Evolutionary conservation across 2,888 invertebrate species (phyloP), one percentile per base, ranked within the genome.

Genomic region (Drosophila mulleri): DNA sequence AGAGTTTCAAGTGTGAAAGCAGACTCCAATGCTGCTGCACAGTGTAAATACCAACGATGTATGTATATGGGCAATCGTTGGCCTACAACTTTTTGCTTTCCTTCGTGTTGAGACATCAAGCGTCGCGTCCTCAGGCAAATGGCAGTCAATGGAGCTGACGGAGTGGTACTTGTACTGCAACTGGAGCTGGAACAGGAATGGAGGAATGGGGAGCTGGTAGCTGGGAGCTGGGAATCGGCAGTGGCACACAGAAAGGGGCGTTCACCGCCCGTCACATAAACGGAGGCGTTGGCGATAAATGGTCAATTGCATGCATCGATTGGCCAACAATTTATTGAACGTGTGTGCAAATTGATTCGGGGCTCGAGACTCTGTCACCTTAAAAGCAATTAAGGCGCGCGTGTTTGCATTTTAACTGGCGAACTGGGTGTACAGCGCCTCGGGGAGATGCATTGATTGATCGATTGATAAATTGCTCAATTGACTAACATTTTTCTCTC

Each of bases 11-110:
- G 32, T 32, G 32, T 32, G 11, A 32, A 32, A 32, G 32, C 11
- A 32, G 11, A 32, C 32, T 2, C 16, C 11, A 52, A 58, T 39
- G 14, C 8, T 65, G 80, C 61, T 37, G 80, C 14, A 8, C 4
- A 71, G 77, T 76, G 77, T 76, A 56, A 67, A 79, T 54, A 26
- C 56, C 62, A 65, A 20, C 39, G 44, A 54, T 63, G 37, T 45
- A 54, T 60, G 32, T 48, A 70, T 54, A 65, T 79, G 74, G 78
- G 11, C 45, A 60, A 50, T 4, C 16, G 37, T 12, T 67, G 69
- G 41, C 23, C 57, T 45, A 64, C 58, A 54, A 61, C 67, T 67
- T 20, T 64, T 67, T 71, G 6, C 16, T 47, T 37, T 26, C 54
- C 9, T 5, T 42, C 14, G 12, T 11, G 14, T 52, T 53, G 35